phyloP scores from a whole-genome alignment of 2,888 invertebrate genomes.

The Pseudococcus viburni region DNA sequence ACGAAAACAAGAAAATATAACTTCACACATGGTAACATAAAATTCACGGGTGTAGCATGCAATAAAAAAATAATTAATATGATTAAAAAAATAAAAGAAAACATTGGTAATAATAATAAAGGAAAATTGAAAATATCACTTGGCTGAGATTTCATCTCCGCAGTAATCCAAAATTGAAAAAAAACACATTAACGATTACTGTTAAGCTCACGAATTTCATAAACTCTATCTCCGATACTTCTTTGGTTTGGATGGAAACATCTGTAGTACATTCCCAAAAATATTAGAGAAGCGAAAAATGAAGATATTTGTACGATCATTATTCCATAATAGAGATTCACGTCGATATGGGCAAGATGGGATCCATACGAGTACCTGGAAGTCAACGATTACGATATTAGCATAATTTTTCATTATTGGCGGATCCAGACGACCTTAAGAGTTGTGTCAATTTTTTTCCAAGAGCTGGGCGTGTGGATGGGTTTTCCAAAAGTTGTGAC shows the following conservation, averaged over 20 bases:
- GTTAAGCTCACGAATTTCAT: slow-evolving; percentile 19
- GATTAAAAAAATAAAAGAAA: not conserved
- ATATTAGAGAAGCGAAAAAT: slow-evolving; percentile 59
- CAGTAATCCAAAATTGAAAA: not conserved
- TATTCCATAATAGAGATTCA: slow-evolving; percentile 3
- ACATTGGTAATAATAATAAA: slow-evolving; percentile 7
- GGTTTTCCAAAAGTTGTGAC: no score
- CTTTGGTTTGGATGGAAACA: slow-evolving; percentile 62
- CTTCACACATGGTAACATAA: slow-evolving; percentile 33
- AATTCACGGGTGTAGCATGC: not conserved
- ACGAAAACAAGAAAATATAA: slow-evolving; percentile 1
- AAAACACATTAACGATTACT: not conserved
- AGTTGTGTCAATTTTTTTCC: no score
- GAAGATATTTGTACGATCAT: slow-evolving; percentile 53
- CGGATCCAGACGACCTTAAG: no score
- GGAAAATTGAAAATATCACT: slow-evolving; percentile 35
- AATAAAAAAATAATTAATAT: not conserved
- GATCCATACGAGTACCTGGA: slow-evolving; percentile 37
- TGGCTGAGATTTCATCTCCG: not conserved
- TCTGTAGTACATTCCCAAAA: slow-evolving; percentile 48
- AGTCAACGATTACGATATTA: not conserved
- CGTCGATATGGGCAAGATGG: not conserved
- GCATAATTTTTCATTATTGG: no score
- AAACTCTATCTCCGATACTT: slow-evolving; percentile 26
- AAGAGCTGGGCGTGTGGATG: no score